These are phyloP conservation scores for Holothuria scabra DNA, from an alignment of 53 echinoderm and acorn worm genomes.

Conservation along the genomic window DNA sequence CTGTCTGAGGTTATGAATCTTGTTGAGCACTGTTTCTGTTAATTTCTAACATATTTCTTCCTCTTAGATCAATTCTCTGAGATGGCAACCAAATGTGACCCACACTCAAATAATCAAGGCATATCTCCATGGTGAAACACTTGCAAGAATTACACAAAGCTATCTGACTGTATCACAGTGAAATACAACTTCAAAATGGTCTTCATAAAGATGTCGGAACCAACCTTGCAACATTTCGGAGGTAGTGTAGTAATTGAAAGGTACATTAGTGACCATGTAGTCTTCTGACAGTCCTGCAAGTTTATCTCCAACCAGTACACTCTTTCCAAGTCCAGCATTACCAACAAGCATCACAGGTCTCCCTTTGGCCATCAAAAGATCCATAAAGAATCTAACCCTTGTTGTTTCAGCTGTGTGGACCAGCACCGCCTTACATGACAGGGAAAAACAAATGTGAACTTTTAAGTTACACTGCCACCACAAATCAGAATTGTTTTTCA, in stretches of 20 bases:
- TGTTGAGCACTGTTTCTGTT: too few species aligned
- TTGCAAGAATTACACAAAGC: too few species aligned
- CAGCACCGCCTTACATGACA: constrained; percentile 73
- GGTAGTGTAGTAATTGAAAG: constrained; percentile 97
- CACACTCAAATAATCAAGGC: too few species aligned
- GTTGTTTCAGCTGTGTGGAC: constrained; percentile 95
- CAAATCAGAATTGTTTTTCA: too few species aligned
- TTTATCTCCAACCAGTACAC: constrained; percentile 92
- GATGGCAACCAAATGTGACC: too few species aligned
- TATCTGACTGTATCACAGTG: too few species aligned
- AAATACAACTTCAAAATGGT: too few species aligned
- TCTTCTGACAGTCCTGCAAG: constrained; percentile 75
- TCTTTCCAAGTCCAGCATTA: constrained; percentile 97
- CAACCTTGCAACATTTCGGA: constrained; percentile 97
- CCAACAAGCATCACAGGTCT: constrained; percentile 93
- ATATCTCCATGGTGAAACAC: too few species aligned
- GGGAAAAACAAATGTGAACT: not conserved
- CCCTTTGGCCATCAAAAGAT: constrained; percentile 86
- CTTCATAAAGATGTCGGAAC: not conserved
- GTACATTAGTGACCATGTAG: constrained; percentile 97
- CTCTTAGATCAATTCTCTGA: too few species aligned
- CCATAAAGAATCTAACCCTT: constrained; percentile 86
- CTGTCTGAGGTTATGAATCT: too few species aligned
- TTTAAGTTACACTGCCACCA: not conserved
- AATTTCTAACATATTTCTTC: too few species aligned